These are phyloP conservation scores for Pachymerium ferrugineum DNA, from an alignment of 2,888 invertebrate species.

Conservation along the genomic window DNA sequence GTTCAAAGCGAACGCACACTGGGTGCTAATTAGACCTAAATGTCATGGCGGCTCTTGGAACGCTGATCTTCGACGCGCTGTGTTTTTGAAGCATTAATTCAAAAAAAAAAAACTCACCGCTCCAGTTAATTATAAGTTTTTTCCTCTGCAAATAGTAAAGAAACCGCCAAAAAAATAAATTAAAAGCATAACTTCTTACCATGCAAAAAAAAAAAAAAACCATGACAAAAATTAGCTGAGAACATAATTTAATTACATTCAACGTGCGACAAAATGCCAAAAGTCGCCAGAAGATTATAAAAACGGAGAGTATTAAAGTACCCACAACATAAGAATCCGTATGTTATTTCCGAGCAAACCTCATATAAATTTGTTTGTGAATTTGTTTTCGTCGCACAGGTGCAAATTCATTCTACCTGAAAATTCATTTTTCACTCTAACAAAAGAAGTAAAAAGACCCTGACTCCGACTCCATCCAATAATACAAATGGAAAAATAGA, in stretches of 20 bases:
- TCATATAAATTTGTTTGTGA: constrained; percentile 17
- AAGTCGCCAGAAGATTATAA: no score
- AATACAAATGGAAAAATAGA: constrained; percentile 3
- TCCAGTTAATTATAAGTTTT: no score
- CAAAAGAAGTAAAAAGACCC: neutral
- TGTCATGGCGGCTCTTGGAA: neutral
- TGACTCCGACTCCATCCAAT: neutral
- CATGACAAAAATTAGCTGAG: no score
- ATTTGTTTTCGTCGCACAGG: constrained; percentile 10
- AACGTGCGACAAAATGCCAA: no score
- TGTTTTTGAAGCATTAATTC: neutral
- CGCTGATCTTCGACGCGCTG: neutral
- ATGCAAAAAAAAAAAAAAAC: no score
- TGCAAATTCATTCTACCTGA: constrained; percentile 12
- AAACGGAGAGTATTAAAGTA: no score
- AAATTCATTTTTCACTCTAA: neutral
- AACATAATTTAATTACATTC: no score
- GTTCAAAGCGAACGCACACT: neutral
- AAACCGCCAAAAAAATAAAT: no score
- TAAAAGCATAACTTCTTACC: no score
- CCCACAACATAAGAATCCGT: no score
- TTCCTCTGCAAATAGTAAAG: no score
- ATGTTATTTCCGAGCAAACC: no score
- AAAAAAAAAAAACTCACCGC: neutral
- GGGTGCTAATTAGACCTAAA: neutral